Conservation (phyloP, 2,888 invertebrate species). For the Brachyopa scutellaris region DNA sequence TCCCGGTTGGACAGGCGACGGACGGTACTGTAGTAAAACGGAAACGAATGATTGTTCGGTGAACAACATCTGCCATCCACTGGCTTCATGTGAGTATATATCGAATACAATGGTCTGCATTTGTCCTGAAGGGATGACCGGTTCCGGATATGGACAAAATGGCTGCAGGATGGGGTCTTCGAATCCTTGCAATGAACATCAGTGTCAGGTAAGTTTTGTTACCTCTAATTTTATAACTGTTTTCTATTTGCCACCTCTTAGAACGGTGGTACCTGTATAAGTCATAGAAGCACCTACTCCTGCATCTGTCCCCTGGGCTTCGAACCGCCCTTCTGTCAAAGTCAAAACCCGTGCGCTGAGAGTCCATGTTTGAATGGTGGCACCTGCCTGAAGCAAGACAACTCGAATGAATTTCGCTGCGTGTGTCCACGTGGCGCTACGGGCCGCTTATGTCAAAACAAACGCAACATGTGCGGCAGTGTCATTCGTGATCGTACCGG, state of each 20-base stretch:
- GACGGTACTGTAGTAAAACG: conserved; percentile 85
- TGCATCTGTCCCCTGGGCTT: conserved; percentile 79
- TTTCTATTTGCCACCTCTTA: conserved; percentile 79
- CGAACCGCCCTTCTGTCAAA: conserved; percentile 84
- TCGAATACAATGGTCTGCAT: conserved; percentile 87
- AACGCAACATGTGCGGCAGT: conserved; percentile 85
- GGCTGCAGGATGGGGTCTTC: conserved; percentile 85
- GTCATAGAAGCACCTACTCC: conserved; percentile 75
- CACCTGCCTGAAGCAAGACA: conserved; percentile 83
- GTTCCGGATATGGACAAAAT: conserved; percentile 89
- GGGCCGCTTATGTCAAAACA: conserved; percentile 86
- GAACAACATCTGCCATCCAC: conserved; percentile 87
- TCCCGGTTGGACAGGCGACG: conserved; percentile 93
- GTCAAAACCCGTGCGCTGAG: conserved; percentile 85
- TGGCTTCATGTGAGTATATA: conserved; percentile 90
- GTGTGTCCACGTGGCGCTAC: conserved; percentile 86
- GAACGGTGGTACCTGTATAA: conserved; percentile 82
- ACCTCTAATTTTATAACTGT: not conserved
- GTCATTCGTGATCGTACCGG: conserved; percentile 82
- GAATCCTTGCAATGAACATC: conserved; percentile 83
- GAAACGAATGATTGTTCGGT: conserved; percentile 76
- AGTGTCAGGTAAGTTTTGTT: conserved; percentile 81
- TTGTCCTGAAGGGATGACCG: conserved; percentile 91
- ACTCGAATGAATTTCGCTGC: conserved; percentile 83
- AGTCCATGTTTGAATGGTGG: conserved; percentile 93